These are phyloP conservation scores for Microctenopoma stevenorrisi DNA, from an alignment of 2,797 vertebrate genomes.

Conservation along the genomic window DNA sequence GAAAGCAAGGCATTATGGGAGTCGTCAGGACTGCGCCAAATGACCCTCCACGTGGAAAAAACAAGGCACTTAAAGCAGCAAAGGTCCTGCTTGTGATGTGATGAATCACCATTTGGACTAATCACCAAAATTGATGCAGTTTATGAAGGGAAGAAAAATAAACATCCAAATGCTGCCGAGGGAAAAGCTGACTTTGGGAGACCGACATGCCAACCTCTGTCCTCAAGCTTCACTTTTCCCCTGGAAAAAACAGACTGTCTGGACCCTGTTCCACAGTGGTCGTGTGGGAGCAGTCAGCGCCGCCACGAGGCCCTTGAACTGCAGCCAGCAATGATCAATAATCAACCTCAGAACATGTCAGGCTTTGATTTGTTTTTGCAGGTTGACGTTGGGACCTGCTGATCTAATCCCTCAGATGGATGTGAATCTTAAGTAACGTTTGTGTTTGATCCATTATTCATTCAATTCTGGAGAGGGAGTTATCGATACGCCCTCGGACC, in stretches of 20 bases:
- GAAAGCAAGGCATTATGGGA: conserved; percentile 37
- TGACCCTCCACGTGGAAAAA: conserved; percentile 30
- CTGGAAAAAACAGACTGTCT: conserved; percentile 32
- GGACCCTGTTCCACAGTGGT: conserved; percentile 1
- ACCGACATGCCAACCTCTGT: conserved; percentile 28
- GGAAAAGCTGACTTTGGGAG: conserved; percentile 41
- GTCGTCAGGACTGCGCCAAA: conserved; percentile 31
- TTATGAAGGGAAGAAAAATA: conserved; percentile 59
- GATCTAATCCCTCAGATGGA: conserved; percentile 75
- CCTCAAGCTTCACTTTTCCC: conserved; percentile 35
- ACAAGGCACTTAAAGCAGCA: conserved; percentile 43
- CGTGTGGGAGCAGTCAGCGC: conserved; percentile 39
- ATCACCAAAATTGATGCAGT: conserved; percentile 37
- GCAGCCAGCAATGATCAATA: conserved; percentile 75
- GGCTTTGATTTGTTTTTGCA: conserved; percentile 71
- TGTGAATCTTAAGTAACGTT: conserved; percentile 77
- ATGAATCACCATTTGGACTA: conserved; percentile 61
- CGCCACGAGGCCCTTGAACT: conserved; percentile 50
- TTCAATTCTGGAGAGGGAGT: conserved; percentile 59
- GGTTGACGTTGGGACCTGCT: conserved; percentile 77
- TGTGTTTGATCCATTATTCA: conserved; percentile 83
- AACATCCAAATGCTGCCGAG: conserved; percentile 30
- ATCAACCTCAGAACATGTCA: conserved; percentile 67
- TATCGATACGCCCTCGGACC: conserved; percentile 64
- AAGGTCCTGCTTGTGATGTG: conserved; percentile 43